Percentiles rank a stretch among this genome's conserved stretches.
These are phyloP conservation scores for Tricholaema leucomelas DNA, from an alignment of 2,113 vertebrate species.

Conservation along the genomic window DNA sequence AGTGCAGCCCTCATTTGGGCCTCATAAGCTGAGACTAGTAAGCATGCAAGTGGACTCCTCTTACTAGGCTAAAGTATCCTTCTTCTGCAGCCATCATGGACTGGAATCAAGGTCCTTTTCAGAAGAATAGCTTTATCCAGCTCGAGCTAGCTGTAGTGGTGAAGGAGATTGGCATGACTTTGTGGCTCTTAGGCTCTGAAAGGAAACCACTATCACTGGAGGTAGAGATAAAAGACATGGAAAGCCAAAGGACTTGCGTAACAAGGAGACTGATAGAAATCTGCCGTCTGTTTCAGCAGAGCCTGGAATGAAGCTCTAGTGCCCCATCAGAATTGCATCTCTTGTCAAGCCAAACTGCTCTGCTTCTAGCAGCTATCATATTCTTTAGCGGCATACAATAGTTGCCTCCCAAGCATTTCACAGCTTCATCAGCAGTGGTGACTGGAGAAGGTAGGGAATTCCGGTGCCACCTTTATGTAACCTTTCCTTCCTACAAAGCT, in stretches of 20 bases:
- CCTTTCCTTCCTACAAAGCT: background rate
- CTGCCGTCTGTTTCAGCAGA: background rate
- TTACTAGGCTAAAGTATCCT: background rate
- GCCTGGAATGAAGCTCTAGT: background rate
- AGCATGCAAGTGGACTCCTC: background rate
- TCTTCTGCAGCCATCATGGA: background rate
- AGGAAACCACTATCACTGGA: background rate
- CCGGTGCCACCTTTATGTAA: background rate
- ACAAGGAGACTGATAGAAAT: background rate
- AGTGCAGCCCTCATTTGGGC: fast-evolving
- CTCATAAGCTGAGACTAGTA: background rate
- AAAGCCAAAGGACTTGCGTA: background rate
- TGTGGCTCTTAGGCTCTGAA: background rate
- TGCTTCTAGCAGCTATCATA: background rate
- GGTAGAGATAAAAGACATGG: background rate
- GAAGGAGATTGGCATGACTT: background rate
- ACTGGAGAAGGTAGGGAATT: background rate
- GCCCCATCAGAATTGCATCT: background rate
- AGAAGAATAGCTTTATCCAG: background rate
- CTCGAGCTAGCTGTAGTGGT: background rate
- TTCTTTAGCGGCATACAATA: background rate
- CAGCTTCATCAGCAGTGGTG: background rate
- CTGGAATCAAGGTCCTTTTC: background rate
- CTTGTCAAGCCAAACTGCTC: background rate
- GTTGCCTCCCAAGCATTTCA: background rate